Evolutionary conservation across 2,797 vertebrate species (phyloP).

Genomic region (Falco novaeseelandiae): DNA sequence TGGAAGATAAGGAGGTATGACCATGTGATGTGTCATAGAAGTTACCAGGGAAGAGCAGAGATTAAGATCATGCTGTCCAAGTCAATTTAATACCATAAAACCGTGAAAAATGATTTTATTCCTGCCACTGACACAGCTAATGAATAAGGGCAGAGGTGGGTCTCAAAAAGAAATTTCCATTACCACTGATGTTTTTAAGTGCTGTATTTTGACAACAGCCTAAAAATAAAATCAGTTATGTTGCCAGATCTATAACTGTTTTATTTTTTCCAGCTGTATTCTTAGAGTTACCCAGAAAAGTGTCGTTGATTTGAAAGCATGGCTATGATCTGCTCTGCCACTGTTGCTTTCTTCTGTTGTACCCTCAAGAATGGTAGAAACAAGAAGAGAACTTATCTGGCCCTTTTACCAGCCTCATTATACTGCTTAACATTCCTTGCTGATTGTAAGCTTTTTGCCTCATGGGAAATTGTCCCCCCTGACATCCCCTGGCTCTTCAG

Average conservation of each 20-base stretch:
- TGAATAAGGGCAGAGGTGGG: constrained; percentile 5
- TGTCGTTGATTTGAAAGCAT: background rate
- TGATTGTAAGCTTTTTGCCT: background rate
- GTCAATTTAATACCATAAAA: background rate
- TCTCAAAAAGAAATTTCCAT: constrained; percentile 48
- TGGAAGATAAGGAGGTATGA: background rate
- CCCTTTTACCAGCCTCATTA: background rate
- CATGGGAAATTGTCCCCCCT: background rate
- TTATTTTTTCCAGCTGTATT: constrained; percentile 10
- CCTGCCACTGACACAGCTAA: background rate
- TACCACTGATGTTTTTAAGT: background rate
- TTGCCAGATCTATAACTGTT: background rate
- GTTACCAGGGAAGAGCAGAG: background rate
- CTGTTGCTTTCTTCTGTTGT: background rate
- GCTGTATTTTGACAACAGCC: background rate
- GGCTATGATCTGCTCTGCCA: background rate
- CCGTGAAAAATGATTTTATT: background rate
- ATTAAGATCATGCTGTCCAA: background rate
- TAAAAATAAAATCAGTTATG: constrained; percentile 13
- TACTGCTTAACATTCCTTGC: background rate
- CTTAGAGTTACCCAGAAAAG: background rate
- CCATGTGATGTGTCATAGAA: background rate
- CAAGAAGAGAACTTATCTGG: background rate
- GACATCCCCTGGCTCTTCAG: background rate
- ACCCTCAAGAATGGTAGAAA: background rate